These are phyloP conservation scores for Calypte anna DNA, from an alignment of 2,113 vertebrate genomes.

Conservation along the genomic window DNA sequence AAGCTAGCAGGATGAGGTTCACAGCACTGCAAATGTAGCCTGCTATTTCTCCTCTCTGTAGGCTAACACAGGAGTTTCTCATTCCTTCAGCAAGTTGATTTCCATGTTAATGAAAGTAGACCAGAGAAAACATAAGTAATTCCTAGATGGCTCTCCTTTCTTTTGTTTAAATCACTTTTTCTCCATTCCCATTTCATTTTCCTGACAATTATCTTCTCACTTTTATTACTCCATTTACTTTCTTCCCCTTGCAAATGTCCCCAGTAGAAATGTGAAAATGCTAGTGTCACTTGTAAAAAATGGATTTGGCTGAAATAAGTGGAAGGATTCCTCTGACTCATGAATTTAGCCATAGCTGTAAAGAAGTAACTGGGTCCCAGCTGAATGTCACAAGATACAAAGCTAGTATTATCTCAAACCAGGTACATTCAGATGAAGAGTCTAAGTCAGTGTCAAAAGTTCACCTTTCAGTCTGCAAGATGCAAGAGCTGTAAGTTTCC, in stretches of 20 bases:
- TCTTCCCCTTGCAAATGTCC: neutral
- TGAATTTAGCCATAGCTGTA: neutral
- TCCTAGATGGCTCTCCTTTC: neutral
- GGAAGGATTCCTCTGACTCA: neutral
- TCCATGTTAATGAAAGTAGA: neutral
- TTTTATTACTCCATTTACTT: slow-evolving; percentile 16
- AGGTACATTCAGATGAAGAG: neutral
- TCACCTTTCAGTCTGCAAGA: neutral
- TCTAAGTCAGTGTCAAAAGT: slow-evolving; percentile 22
- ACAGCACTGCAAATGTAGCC: neutral
- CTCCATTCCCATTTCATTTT: neutral
- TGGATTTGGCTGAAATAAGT: neutral
- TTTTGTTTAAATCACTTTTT: neutral
- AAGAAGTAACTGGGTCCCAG: neutral
- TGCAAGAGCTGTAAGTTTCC: neutral
- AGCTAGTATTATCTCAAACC: neutral
- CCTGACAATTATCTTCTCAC: neutral
- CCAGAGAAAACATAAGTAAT: neutral
- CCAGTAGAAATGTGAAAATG: neutral
- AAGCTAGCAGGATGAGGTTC: neutral
- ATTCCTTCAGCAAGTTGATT: neutral
- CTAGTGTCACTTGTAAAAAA: neutral
- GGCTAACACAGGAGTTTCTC: neutral
- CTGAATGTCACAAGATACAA: neutral
- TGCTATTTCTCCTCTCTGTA: neutral